phyloP scores from a whole-genome alignment of 1,140 invertebrate genomes.

The Ditylenchus dipsaci region DNA sequence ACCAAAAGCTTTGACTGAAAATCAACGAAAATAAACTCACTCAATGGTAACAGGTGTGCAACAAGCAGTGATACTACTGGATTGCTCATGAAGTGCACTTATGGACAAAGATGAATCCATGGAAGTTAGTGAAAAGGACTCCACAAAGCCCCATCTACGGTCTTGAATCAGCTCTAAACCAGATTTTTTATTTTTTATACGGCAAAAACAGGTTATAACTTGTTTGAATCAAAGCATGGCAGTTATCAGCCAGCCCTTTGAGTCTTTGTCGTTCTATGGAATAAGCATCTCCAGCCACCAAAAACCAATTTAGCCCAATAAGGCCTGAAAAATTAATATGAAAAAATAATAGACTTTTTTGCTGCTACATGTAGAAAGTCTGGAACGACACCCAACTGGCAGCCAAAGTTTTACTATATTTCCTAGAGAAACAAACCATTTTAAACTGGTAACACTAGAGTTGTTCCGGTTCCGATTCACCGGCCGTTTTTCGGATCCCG shows the following conservation, averaged over 20 bases:
- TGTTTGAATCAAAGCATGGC: slow-evolving; percentile 50
- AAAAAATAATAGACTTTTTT: background rate
- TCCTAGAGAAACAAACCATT: too few species aligned
- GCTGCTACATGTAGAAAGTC: too few species aligned
- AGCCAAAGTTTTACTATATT: too few species aligned
- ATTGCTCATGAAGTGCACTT: slow-evolving; percentile 21
- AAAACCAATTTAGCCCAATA: slow-evolving; percentile 49
- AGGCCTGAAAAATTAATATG: slow-evolving; percentile 33
- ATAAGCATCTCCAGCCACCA: slow-evolving; percentile 51
- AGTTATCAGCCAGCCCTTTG: slow-evolving; percentile 50
- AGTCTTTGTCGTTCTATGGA: slow-evolving; percentile 51
- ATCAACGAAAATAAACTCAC: slow-evolving; percentile 31
- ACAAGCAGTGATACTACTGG: slow-evolving; percentile 25
- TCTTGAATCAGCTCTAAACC: slow-evolving; percentile 38
- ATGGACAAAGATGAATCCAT: slow-evolving; percentile 37
- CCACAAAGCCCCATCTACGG: slow-evolving; percentile 37
- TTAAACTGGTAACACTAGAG: too few species aligned
- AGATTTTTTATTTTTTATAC: slow-evolving; percentile 9
- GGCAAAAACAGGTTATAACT: slow-evolving; percentile 30
- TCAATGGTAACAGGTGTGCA: slow-evolving; percentile 32
- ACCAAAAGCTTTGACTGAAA: background rate
- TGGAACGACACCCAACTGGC: too few species aligned
- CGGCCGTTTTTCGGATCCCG: too few species aligned
- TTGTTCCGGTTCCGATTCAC: too few species aligned
- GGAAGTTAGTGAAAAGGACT: slow-evolving; percentile 33